These are phyloP conservation scores for Drosophila chauvacae DNA, from an alignment of 1,140 invertebrate species.

Conservation along the genomic window DNA sequence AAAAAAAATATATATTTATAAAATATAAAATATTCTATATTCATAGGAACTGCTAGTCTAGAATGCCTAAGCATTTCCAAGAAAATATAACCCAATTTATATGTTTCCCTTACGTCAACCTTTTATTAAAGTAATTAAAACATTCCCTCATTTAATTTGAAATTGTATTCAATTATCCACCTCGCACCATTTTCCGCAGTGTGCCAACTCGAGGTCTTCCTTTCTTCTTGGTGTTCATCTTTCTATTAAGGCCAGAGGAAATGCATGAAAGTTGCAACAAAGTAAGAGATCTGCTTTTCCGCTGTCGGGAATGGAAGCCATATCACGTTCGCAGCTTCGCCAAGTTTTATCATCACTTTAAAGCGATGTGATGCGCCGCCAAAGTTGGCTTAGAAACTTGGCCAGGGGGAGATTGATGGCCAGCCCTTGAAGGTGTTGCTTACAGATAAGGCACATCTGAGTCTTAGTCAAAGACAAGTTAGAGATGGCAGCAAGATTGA, in stretches of 20 bases:
- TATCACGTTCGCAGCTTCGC: constrained; percentile 27
- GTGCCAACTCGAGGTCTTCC: constrained; percentile 22
- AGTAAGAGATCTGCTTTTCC: constrained; percentile 25
- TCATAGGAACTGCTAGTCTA: background rate
- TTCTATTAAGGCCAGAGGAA: constrained; percentile 13
- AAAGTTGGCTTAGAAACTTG: constrained; percentile 43
- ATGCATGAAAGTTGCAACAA: constrained; percentile 55
- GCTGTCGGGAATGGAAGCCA: constrained; percentile 4
- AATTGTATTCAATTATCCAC: background rate
- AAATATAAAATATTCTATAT: too few relatives aligned
- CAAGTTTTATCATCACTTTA: constrained; percentile 37
- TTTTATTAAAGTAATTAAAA: background rate
- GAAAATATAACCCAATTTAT: background rate
- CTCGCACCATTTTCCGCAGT: constrained; percentile 8
- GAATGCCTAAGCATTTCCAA: background rate
- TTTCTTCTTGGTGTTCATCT: background rate
- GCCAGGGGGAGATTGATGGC: constrained; percentile 29
- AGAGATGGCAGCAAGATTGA: constrained; percentile 1
- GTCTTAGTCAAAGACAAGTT: background rate
- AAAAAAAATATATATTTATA: too few relatives aligned
- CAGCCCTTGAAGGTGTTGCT: constrained; percentile 21
- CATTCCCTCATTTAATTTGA: background rate
- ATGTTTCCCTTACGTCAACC: background rate
- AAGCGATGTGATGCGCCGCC: constrained; percentile 28
- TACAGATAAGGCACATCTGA: constrained; percentile 15